These are phyloP conservation scores for Neodiprion pinetum DNA, from an alignment of 1,140 invertebrate genomes.

Conservation along the genomic window DNA sequence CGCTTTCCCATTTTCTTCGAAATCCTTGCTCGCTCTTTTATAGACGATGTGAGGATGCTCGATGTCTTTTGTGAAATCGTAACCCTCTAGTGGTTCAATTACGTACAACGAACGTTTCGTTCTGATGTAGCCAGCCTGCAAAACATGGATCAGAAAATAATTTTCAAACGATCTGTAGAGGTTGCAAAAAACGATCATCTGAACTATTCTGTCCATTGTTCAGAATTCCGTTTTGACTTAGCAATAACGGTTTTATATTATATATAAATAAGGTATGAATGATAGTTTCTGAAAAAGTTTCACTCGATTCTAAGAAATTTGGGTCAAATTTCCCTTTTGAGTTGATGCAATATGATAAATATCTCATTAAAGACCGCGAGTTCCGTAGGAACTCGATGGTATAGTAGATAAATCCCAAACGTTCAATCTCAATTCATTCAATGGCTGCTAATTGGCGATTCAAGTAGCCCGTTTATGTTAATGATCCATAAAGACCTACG, in stretches of 20 bases:
- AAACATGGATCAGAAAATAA: conserved; percentile 12
- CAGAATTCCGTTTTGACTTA: background rate
- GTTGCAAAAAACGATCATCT: conserved; percentile 8
- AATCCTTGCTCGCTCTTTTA: conserved; percentile 27
- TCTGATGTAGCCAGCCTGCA: conserved; percentile 62
- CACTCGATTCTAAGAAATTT: too few species aligned
- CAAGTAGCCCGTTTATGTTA: too few species aligned
- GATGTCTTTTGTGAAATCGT: conserved; percentile 35
- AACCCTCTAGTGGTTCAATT: conserved; percentile 63
- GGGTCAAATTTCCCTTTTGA: too few species aligned
- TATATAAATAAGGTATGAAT: conserved; percentile 16
- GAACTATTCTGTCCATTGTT: background rate
- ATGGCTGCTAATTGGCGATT: too few species aligned
- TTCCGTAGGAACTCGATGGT: too few species aligned
- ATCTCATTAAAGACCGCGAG: too few species aligned
- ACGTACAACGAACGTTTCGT: conserved; percentile 58
- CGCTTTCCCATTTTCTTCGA: conserved; percentile 18
- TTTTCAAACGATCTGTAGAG: background rate
- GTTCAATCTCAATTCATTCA: too few species aligned
- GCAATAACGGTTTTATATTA: background rate
- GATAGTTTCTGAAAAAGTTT: background rate
- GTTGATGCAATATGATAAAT: too few species aligned
- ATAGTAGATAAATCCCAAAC: too few species aligned
- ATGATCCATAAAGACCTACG: too few species aligned
- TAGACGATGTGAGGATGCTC: conserved; percentile 47